These are phyloP conservation scores for Meteorus cinctellus DNA, from an alignment of 2,888 invertebrate species.

Conservation along the genomic window DNA sequence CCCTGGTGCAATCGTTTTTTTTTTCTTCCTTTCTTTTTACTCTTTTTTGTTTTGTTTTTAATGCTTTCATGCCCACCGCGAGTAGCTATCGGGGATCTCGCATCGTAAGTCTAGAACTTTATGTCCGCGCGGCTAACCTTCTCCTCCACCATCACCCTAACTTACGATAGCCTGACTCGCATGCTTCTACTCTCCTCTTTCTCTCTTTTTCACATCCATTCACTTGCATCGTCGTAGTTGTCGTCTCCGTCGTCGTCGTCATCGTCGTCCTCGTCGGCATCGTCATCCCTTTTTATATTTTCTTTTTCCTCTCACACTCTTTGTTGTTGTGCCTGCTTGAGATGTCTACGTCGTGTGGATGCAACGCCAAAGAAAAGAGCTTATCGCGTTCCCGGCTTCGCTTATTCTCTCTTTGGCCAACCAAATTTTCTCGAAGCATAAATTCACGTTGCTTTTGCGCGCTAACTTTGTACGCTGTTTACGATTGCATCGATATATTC, in stretches of 20 bases:
- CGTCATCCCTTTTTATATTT: conserved; percentile 30
- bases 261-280: background rate
- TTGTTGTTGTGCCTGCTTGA: conserved; percentile 62
- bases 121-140: conserved; percentile 73
- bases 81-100: conserved; percentile 73
- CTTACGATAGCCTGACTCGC: conserved; percentile 71
- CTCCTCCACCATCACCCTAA: conserved; percentile 71
- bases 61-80: conserved; percentile 73
- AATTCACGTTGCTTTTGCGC: conserved; percentile 54
- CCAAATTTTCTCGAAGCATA: conserved; percentile 62
- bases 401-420: conserved; percentile 54
- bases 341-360: conserved; percentile 66
- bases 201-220: conserved; percentile 26
- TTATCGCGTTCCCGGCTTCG: conserved; percentile 55
- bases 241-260: conserved; percentile 4
- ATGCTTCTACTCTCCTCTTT: conserved; percentile 54
- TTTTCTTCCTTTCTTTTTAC: conserved; percentile 34
- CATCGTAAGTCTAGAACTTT: conserved; percentile 74
- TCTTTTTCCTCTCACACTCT: conserved; percentile 39
- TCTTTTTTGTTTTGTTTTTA: conserved; percentile 50
- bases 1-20: conserved; percentile 42
- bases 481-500: conserved; percentile 42
- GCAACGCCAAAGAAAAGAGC: conserved; percentile 47
- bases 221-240: conserved; percentile 10
- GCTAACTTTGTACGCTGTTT: conserved; percentile 30